These are phyloP conservation scores for Micrastur ruficollis DNA, from an alignment of 2,797 vertebrate species.

Conservation along the genomic window DNA sequence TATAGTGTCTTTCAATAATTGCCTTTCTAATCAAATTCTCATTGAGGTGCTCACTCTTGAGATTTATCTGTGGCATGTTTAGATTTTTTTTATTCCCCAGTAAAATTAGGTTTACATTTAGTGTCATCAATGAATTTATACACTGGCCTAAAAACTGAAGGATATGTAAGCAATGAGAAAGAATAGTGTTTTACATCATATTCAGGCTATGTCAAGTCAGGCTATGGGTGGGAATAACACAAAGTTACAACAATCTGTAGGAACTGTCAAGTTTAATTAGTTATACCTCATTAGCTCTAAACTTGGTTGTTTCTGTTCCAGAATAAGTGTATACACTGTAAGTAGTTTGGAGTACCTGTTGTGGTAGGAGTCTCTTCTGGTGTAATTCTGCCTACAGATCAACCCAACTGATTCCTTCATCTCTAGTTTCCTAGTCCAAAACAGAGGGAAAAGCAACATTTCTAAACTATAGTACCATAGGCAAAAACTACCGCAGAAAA, in stretches of 20 bases:
- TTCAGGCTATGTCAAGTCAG: neutral
- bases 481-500: neutral
- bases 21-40: neutral
- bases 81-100: neutral
- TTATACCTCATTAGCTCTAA: neutral
- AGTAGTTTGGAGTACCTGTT: neutral
- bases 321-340: fast-evolving
- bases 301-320: neutral
- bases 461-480: neutral
- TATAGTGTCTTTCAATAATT: neutral
- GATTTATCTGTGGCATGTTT: neutral
- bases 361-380: neutral
- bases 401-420: neutral
- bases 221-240: neutral
- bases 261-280: neutral
- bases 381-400: neutral
- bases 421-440: neutral
- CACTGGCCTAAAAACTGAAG: neutral
- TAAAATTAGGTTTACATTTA: neutral
- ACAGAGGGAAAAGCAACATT: neutral
- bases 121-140: neutral
- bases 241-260: neutral
- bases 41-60: neutral
- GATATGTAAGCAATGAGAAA: neutral
- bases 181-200: neutral